These are phyloP conservation scores for Rattus rattus DNA, from an alignment of 2,113 vertebrate species.

Conservation along the genomic window DNA sequence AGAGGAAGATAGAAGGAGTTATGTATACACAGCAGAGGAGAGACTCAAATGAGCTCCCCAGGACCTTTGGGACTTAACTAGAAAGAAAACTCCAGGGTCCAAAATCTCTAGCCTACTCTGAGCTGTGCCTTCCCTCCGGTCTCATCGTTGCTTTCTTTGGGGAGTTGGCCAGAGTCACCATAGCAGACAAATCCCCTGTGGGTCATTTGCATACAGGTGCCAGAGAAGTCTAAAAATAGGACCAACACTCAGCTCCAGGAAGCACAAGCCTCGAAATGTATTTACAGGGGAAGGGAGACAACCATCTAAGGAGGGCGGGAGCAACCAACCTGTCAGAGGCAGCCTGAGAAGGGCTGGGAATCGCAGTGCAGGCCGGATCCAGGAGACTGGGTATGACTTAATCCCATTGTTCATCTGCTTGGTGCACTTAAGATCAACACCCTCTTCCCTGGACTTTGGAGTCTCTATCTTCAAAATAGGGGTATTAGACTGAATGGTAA, in stretches of 20 bases:
- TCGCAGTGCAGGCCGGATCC: neutral
- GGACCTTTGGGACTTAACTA: slow-evolving; percentile 29
- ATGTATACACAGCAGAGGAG: neutral
- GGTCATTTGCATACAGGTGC: slow-evolving; percentile 81
- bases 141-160: slow-evolving; percentile 18
- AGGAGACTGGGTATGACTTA: slow-evolving; percentile 25
- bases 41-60: slow-evolving; percentile 27
- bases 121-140: slow-evolving; percentile 35
- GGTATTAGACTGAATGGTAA: neutral
- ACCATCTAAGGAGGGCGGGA: slow-evolving; percentile 16
- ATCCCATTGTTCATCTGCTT: neutral
- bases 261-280: slow-evolving; percentile 66
- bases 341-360: neutral
- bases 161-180: slow-evolving; percentile 47
- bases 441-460: neutral
- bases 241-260: slow-evolving; percentile 44
- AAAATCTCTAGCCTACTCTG: neutral
- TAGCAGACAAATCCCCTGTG: slow-evolving; percentile 64
- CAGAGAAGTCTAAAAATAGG: slow-evolving; percentile 74
- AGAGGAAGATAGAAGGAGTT: neutral
- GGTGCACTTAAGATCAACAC: neutral
- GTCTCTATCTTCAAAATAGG: slow-evolving; percentile 45
- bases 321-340: neutral
- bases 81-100: slow-evolving; percentile 19
- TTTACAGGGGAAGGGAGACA: slow-evolving; percentile 36